A percentile compares a stretch with the other conserved stretches of the same genome.
Evolutionary conservation across 2,797 vertebrate genomes (phyloP).

Genomic region (Carduelis carduelis): DNA sequence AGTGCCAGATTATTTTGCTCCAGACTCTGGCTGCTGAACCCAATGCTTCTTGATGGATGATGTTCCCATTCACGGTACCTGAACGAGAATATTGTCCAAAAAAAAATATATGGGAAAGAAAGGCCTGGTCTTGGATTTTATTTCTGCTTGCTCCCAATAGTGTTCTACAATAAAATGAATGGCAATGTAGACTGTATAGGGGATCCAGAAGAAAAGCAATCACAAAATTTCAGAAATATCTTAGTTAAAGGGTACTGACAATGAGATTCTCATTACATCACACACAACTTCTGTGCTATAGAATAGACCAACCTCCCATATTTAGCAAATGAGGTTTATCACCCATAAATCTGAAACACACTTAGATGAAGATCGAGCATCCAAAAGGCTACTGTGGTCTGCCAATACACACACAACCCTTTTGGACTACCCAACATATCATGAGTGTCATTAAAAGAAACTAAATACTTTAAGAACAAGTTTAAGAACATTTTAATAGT

Average conservation of each 20-base stretch:
- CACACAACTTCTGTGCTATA: background rate
- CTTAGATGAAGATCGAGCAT: background rate
- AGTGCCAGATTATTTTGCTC: background rate
- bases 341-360: background rate
- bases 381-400: conserved; percentile 12
- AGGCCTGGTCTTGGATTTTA: background rate
- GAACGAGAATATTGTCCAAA: background rate
- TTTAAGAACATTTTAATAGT: conserved; percentile 51
- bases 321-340: background rate
- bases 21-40: background rate
- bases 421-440: background rate
- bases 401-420: conserved; percentile 29
- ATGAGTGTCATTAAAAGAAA: conserved; percentile 51
- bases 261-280: background rate
- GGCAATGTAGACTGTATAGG: background rate
- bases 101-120: background rate
- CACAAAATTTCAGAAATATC: background rate
- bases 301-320: background rate
- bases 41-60: background rate
- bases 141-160: background rate
- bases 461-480: conserved; percentile 60
- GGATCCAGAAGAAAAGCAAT: background rate
- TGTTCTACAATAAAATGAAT: background rate
- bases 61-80: background rate
- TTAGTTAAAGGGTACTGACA: background rate